Conservation (phyloP, 2,888 invertebrate genomes). For the Priocnemis perturbator region DNA sequence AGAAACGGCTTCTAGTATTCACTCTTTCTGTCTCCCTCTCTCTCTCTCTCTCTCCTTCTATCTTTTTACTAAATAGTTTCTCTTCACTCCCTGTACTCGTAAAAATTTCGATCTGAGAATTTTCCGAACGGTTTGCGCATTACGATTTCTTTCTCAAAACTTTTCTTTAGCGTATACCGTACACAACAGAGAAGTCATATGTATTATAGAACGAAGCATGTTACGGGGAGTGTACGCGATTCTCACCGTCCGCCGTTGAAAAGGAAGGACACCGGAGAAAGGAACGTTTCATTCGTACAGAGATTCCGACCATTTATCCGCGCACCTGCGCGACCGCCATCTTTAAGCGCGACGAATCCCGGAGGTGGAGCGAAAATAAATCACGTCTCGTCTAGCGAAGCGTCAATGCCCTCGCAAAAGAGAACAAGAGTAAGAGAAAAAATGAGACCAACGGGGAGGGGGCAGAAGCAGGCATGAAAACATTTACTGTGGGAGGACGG, state of each 20-base stretch:
- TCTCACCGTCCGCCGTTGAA: neutral
- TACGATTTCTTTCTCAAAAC: too few relatives aligned
- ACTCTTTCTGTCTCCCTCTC: too few relatives aligned
- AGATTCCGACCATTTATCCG: slow-evolving; percentile 37
- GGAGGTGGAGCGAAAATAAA: slow-evolving; percentile 59
- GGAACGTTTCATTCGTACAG: slow-evolving; percentile 12
- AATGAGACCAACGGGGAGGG: slow-evolving; percentile 13
- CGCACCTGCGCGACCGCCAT: slow-evolving; percentile 28
- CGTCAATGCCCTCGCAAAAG: slow-evolving; percentile 22
- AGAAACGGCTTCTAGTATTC: too few relatives aligned
- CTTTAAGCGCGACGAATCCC: slow-evolving; percentile 41
- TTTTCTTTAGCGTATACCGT: too few relatives aligned
- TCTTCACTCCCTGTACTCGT: too few relatives aligned
- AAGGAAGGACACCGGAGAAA: neutral
- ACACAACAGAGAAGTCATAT: too few relatives aligned
- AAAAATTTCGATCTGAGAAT: too few relatives aligned
- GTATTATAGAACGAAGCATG: too few relatives aligned
- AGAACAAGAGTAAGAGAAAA: neutral
- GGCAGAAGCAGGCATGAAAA: slow-evolving; percentile 15
- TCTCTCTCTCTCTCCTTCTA: too few relatives aligned
- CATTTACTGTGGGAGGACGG: slow-evolving; percentile 18
- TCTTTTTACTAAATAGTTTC: too few relatives aligned
- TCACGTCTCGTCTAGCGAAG: slow-evolving; percentile 42
- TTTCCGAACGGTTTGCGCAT: too few relatives aligned
- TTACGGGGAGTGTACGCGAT: too few relatives aligned